phyloP scores from a whole-genome alignment of 1,140 invertebrate genomes.

The Orchesella cincta region DNA sequence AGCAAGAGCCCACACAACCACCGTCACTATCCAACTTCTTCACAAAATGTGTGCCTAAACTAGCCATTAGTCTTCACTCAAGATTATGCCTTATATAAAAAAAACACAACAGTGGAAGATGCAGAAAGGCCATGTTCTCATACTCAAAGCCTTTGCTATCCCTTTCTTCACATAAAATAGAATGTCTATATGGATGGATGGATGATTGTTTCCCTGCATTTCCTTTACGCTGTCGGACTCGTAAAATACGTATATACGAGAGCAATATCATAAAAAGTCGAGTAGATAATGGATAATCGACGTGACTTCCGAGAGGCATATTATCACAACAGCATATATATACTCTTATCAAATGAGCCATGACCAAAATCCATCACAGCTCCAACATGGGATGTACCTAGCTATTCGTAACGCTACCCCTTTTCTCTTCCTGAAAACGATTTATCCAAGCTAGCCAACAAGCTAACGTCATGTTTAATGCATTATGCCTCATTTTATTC shows the following conservation, averaged over 20 bases:
- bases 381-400: neutral
- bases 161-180: too few relatives aligned
- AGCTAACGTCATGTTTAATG: neutral
- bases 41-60: neutral
- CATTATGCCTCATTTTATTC: neutral
- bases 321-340: slow-evolving; percentile 32
- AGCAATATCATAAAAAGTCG: too few relatives aligned
- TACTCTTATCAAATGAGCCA: slow-evolving; percentile 43
- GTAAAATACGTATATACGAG: too few relatives aligned
- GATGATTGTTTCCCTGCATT: too few relatives aligned
- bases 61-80: neutral
- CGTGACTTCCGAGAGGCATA: slow-evolving; percentile 44
- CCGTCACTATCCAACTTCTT: neutral
- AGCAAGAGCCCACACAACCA: neutral
- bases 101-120: neutral
- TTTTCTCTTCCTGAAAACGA: neutral
- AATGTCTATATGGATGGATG: too few relatives aligned
- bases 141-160: too few relatives aligned
- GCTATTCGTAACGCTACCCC: neutral
- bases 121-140: neutral
- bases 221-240: too few relatives aligned
- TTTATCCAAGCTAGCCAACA: neutral
- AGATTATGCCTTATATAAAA: neutral
- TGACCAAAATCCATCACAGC: slow-evolving; percentile 45
- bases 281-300: slow-evolving; percentile 41